These are phyloP conservation scores for Champsocephalus gunnari DNA, from an alignment of 2,797 vertebrate species.

Conservation along the genomic window DNA sequence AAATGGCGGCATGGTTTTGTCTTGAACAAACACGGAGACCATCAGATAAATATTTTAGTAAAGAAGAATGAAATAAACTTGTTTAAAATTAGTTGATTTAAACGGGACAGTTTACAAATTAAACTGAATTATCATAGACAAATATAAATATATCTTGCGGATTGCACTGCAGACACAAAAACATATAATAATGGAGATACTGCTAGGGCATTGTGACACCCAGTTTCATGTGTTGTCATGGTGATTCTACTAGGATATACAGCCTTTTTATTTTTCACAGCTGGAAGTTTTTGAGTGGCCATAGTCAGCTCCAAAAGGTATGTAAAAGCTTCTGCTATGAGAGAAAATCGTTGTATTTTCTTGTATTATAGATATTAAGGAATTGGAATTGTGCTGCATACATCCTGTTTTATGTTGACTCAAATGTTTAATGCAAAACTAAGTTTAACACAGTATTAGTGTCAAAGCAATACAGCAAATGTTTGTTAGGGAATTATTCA, in stretches of 20 bases:
- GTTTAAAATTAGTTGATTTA: not conserved
- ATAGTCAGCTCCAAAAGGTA: not conserved
- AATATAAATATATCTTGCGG: not conserved
- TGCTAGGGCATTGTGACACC: not conserved
- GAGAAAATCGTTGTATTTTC: not conserved
- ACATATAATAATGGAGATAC: not conserved
- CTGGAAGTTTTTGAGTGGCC: not conserved
- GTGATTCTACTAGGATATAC: not conserved
- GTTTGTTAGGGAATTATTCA: not conserved
- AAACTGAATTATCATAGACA: not conserved
- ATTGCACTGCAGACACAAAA: not conserved
- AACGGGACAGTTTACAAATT: slow-evolving; percentile 2
- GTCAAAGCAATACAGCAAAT: not conserved
- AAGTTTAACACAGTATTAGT: slow-evolving; percentile 4
- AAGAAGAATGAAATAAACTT: not conserved
- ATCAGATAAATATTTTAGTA: not conserved
- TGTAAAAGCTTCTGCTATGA: not conserved
- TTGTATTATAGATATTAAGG: not conserved
- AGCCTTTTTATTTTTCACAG: not conserved
- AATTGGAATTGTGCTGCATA: not conserved
- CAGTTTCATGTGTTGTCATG: not conserved
- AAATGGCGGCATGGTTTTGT: not conserved
- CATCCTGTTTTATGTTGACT: not conserved
- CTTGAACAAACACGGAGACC: not conserved
- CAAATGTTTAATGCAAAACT: not conserved